Evolutionary conservation across 2,888 invertebrate genomes (phyloP), one percentile per base, ranked within the genome.

Genomic region (Nineta flava): DNA sequence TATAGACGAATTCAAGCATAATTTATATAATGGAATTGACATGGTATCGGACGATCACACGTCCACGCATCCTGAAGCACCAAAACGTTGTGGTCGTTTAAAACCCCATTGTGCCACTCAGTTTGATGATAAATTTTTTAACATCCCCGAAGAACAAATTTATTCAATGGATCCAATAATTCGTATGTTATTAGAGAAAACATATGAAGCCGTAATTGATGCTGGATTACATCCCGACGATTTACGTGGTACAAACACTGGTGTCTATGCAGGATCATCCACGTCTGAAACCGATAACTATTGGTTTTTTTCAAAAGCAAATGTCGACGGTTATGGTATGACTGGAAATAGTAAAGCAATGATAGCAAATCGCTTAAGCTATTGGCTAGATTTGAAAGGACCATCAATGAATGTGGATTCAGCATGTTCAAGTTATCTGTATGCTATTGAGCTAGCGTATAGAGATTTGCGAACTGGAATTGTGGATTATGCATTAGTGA

Each of bases 301-400:
- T 9, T 79, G 82, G 75, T 76, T 82, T 57, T 74, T 76, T 58
- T 81, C 85, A 58, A 75, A 79, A 47, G 12, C 63, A 75, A 93
- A 38, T 90, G 90, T 65, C 83, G 84, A 57, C 77, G 90, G 52
- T 87, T 91, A 4, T 91, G 94, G 91, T 75, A n/a, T n/a, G n/a
- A n/a, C n/a, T n/a, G n/a, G n/a, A n/a, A n/a, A n/a, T n/a, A n/a
- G n/a, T n/a, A n/a, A n/a, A n/a, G n/a, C n/a, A n/a, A n/a, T n/a
- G n/a, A n/a, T n/a, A n/a, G n/a, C n/a, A n/a, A n/a, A n/a, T n/a
- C n/a, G n/a, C n/a, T n/a, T n/a, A n/a, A n/a, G n/a, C n/a, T n/a
- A n/a, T n/a, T n/a, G n/a, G n/a, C n/a, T n/a, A n/a, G n/a, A n/a
- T n/a, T n/a, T n/a, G n/a, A n/a, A n/a, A n/a, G n/a, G n/a, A n/a